Conservation (phyloP, 2,888 invertebrate genomes). For the Tholera decimalis region DNA sequence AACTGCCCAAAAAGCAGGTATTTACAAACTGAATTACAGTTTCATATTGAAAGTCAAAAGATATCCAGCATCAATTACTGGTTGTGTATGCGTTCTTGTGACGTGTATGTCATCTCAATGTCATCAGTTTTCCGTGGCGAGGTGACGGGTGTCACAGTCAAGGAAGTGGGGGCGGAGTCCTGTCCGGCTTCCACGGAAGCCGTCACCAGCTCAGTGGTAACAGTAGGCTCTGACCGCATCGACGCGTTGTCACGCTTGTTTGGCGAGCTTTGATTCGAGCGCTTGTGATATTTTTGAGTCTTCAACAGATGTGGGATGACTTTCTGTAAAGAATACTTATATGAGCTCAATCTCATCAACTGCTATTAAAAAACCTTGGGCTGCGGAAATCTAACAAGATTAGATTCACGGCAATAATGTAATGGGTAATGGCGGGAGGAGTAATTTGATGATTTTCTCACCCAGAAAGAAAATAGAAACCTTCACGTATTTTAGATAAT, state of each 20-base stretch:
- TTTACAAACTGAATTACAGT: not conserved
- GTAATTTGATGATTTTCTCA: no score
- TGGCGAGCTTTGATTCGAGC: slow-evolving; percentile 76
- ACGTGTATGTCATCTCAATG: slow-evolving; percentile 78
- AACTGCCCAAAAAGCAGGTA: slow-evolving; percentile 2
- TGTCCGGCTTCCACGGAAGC: slow-evolving; percentile 80
- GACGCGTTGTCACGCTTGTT: slow-evolving; percentile 78
- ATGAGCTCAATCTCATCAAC: not conserved
- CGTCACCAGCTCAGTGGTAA: slow-evolving; percentile 84
- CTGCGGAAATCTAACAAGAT: no score
- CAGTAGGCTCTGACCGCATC: slow-evolving; percentile 82
- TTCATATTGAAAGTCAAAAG: not conserved
- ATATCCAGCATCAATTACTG: slow-evolving; percentile 2
- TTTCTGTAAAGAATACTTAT: slow-evolving; percentile 75
- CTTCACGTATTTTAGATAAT: no score
- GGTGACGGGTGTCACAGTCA: slow-evolving; percentile 75
- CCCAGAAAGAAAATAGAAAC: no score
- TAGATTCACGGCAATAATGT: no score
- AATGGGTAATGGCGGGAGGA: no score
- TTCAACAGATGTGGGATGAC: slow-evolving; percentile 80
- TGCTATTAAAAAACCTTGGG: not conserved
- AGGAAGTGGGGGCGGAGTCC: slow-evolving; percentile 79
- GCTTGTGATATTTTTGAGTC: slow-evolving; percentile 69
- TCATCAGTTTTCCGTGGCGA: slow-evolving; percentile 63
- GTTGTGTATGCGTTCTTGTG: slow-evolving; percentile 63